Conservation (phyloP, 2,888 invertebrate species). For the Dicycla oo region DNA sequence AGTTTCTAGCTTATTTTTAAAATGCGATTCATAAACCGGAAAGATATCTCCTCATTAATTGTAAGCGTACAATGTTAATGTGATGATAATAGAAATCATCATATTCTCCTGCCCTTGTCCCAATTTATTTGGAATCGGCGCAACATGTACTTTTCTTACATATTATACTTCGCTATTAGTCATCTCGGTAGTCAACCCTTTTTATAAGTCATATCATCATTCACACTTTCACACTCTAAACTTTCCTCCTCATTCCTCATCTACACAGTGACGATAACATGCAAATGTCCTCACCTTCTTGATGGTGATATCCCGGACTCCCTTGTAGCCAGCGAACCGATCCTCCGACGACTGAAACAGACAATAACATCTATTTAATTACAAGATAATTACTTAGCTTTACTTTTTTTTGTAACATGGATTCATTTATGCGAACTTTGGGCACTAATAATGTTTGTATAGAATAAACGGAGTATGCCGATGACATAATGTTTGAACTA, state of each 20-base stretch:
- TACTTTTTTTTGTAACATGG: not conserved
- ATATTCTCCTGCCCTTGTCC: too few species aligned
- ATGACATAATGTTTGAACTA: constrained; percentile 48
- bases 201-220: too few species aligned
- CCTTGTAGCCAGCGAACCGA: constrained; percentile 93
- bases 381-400: not conserved
- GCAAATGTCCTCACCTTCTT: constrained; percentile 92
- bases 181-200: too few species aligned
- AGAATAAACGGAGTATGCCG: constrained; percentile 35
- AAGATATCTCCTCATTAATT: not conserved
- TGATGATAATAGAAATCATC: too few species aligned
- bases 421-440: not conserved
- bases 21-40: not conserved
- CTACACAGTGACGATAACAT: not conserved
- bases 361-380: not conserved
- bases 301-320: constrained; percentile 94
- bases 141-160: too few species aligned
- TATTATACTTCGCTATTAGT: too few species aligned
- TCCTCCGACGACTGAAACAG: constrained; percentile 92
- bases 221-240: too few species aligned
- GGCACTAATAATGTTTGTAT: not conserved
- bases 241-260: too few species aligned
- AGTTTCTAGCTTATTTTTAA: not conserved
- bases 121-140: too few species aligned
- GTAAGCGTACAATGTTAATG: not conserved